phyloP scores from a whole-genome alignment of 2,888 invertebrate genomes.

The Aphodius sticticus region DNA sequence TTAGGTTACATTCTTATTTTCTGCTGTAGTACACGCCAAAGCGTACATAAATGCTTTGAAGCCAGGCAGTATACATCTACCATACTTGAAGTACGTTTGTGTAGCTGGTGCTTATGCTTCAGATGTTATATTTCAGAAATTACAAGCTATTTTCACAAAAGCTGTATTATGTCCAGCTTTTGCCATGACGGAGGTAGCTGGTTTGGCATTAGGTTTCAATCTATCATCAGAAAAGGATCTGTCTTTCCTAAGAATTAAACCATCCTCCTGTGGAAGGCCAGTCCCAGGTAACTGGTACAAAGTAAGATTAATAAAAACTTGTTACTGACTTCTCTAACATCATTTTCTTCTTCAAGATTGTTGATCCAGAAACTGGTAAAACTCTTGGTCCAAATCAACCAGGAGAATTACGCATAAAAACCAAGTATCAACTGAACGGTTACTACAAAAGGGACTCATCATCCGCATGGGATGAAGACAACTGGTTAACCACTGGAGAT shows the following conservation, averaged over 20 bases:
- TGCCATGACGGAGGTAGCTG: slow-evolving; percentile 57
- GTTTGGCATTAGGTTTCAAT: slow-evolving; percentile 40
- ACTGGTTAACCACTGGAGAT: slow-evolving; percentile 65
- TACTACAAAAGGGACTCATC: slow-evolving; percentile 59
- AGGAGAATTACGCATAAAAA: slow-evolving; percentile 65
- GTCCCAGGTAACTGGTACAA: slow-evolving; percentile 45
- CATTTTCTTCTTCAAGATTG: slow-evolving; percentile 52
- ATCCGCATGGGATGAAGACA: slow-evolving; percentile 59
- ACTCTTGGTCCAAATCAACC: slow-evolving; percentile 59
- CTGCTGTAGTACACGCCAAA: slow-evolving; percentile 49
- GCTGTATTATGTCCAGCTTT: slow-evolving; percentile 39
- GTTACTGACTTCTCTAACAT: not conserved
- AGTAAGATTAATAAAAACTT: not conserved
- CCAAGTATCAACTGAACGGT: slow-evolving; percentile 52
- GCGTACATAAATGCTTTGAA: slow-evolving; percentile 48
- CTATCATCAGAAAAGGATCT: slow-evolving; percentile 4
- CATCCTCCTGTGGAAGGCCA: slow-evolving; percentile 45
- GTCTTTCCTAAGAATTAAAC: slow-evolving; percentile 31
- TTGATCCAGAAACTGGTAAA: slow-evolving; percentile 60
- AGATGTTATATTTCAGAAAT: slow-evolving; percentile 37
- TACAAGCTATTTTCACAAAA: slow-evolving; percentile 14
- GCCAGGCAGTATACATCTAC: slow-evolving; percentile 52
- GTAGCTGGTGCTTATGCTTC: slow-evolving; percentile 51
- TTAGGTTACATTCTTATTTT: slow-evolving; percentile 47
- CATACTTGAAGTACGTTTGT: slow-evolving; percentile 45